Base-by-base conservation (phyloP, 2,888 invertebrate species). In the Conchocele bisecta region DNA sequence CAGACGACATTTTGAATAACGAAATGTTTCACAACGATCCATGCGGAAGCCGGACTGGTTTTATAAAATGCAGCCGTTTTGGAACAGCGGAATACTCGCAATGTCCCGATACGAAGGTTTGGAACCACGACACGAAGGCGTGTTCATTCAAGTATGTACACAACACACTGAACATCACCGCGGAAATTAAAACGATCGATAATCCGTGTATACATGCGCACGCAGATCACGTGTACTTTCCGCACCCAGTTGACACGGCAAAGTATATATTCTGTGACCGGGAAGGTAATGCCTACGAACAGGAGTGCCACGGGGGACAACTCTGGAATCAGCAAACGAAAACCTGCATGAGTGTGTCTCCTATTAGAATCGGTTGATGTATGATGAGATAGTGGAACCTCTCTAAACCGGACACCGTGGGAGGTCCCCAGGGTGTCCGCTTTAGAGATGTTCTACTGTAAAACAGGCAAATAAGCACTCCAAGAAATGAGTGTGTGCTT, bases 181-280 rank as follows among this genome's bases (percentile, higher is more conserved):
- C 53, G 28, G 56, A 67, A 3, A 35, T 31, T 3, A 28, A 42
- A 4, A 51, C 22, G 11, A 39, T 77, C 1, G 28, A n/a, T 5
- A 77, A 77, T 35, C 77, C 77, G 37, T 77, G 77, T 59, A 48
- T 71, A 7, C 68, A 77, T 29, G 44, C 67, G 22, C 77, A 77
- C 28, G 60, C 57, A 44, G 74, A 71, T 17, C 77, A 77, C 53
- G 80, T 76, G 48, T 85, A 82, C 61, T 84, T 83, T 41, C 81
- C 86, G 4, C 77, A 81, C 35, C 79, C 82, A 1, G 51, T 56
- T 7, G 75, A 84, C 37, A 46, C 67, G 7, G 58, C 51, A 20
- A 83, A 81, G 54, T 88, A 79, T 61, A 84, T 85, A 56, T 83
- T 88, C 37, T 88, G 88, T 60, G 87, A 88, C 56, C 74, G 76